phyloP scores from a whole-genome alignment of 2,888 invertebrate species.

The Megalurothrips usitatus region DNA sequence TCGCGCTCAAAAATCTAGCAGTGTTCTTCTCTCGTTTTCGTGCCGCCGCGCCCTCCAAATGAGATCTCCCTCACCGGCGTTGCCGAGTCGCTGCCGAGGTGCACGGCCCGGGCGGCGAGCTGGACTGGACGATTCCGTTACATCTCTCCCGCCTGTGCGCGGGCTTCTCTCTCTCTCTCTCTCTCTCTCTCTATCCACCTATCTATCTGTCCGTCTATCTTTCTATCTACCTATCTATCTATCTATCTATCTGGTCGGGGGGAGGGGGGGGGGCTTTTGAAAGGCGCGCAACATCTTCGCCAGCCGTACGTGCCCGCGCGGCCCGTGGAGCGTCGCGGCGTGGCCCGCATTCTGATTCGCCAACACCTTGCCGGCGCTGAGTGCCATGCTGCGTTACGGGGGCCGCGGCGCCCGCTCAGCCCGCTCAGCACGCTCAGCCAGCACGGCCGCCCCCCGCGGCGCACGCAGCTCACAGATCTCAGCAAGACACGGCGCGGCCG shows the following conservation, averaged over 20 bases:
- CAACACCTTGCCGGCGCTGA: not conserved
- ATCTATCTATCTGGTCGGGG: not conserved
- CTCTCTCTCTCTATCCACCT: not conserved
- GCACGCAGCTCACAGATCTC: not conserved
- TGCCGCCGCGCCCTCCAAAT: no score
- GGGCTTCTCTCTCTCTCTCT: not conserved
- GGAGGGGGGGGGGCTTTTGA: not conserved
- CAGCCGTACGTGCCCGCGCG: not conserved
- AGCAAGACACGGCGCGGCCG: not conserved
- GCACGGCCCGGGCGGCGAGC: no score
- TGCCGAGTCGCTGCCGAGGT: no score
- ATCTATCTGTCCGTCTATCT: not conserved
- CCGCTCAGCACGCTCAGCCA: no score
- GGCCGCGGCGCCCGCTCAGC: no score
- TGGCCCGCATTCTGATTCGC: slow-evolving; percentile 17
- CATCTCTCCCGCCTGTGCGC: no score
- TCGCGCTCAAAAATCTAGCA: not conserved
- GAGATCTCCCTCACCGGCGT: no score
- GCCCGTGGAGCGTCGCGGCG: not conserved
- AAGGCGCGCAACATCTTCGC: not conserved
- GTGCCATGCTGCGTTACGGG: not conserved
- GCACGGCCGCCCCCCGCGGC: no score
- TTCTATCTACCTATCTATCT: not conserved
- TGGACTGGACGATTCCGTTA: no score
- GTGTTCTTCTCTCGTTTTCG: no score